These are phyloP conservation scores for Atrichornis clamosus DNA, from an alignment of 2,113 vertebrate genomes.

Conservation along the genomic window DNA sequence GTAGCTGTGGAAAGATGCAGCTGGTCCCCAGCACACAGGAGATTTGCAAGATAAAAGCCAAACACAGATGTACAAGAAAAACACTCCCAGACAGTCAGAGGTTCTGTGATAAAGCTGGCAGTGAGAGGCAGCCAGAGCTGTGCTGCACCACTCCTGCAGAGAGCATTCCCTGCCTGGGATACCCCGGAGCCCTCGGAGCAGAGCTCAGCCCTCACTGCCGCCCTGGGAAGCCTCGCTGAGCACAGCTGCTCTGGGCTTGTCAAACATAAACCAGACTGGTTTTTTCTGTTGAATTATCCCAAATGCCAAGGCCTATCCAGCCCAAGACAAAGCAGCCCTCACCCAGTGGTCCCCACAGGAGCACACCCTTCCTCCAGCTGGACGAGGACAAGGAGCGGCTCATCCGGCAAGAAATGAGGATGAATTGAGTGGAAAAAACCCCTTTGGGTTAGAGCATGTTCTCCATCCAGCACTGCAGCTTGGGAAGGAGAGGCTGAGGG, in stretches of 20 bases:
- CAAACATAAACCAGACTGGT: neutral
- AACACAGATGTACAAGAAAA: neutral
- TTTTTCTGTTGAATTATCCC: neutral
- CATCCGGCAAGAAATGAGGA: neutral
- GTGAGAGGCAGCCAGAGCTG: neutral
- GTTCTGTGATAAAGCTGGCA: neutral
- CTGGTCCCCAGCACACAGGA: neutral
- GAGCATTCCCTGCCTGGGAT: accelerated
- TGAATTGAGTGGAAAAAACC: accelerated
- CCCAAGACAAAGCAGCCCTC: neutral
- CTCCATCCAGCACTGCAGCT: neutral
- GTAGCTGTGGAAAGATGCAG: neutral
- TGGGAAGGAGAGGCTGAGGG: neutral
- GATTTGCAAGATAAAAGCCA: neutral
- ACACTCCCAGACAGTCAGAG: neutral
- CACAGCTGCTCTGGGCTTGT: neutral
- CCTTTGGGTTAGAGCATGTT: neutral
- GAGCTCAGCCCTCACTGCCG: neutral
- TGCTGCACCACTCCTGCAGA: neutral
- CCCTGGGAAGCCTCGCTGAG: neutral
- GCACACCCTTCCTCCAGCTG: neutral
- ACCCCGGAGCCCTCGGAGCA: accelerated
- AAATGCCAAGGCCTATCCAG: neutral
- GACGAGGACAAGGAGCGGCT: accelerated
- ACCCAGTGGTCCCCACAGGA: neutral